Base-by-base conservation (phyloP, 53 echinoderm and acorn worm species). In the Astropecten irregularis region DNA sequence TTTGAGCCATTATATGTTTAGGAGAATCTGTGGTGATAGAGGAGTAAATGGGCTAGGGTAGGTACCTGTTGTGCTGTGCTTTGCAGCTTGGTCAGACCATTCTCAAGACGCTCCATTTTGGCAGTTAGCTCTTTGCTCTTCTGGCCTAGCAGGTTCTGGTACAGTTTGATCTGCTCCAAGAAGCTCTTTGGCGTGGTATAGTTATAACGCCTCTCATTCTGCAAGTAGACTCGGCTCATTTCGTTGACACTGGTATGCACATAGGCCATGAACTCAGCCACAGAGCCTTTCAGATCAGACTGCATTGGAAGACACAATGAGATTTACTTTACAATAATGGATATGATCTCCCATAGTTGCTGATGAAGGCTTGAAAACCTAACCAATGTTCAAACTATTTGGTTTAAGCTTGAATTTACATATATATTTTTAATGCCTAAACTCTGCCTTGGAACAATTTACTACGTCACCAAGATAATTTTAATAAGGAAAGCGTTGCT, bases 171-270 rank as follows among this genome's bases (percentile, higher is more conserved):
- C 88, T 96, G 97, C 83, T 96, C 97, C 88, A 96, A 68, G 86
- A 96, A 96, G 74, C 96, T 96, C 92, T 96, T 94, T 4, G 97
- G 97, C 7, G 97, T 96, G 82, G 97, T 96, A 88, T 96, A 96
- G 92, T 96, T 96, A 79, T 96, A 96, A 46, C 93, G 87, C 32
- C 97, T 77, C 68, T 96, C 97, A 39, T 96, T 96, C 30, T 76
- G 39, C 57, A 96, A 83, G 79, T 94, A 96, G 73, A 86, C 86
- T 71, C 93, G 93, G 40, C 94, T 92, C 71, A 85, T 94, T 23
- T 96, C 97, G 34, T 96, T 96, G 32, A 96, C 97, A 60, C 97
- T 94, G 68, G 87, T 84, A 73, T 96, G 97, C 19, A 94, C 97
- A 40, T 83, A 96, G 55, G 97, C 70, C 97, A 96, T 96, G 88